Conservation (phyloP, 2,888 invertebrate species). For the Volucella inanis region DNA sequence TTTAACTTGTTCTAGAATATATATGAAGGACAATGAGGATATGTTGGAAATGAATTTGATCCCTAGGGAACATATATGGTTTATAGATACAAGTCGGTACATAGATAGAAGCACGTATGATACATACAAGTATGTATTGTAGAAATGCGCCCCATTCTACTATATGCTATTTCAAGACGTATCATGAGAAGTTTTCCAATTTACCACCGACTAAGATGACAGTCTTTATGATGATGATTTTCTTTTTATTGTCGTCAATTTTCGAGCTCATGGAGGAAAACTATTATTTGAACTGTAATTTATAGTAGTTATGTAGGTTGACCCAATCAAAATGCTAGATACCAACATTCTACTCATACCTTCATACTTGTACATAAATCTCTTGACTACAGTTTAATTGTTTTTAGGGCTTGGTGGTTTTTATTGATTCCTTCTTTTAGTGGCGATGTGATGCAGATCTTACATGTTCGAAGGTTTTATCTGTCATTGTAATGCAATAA, state of each 20-base stretch:
- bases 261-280: slow-evolving; percentile 46
- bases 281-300: slow-evolving; percentile 54
- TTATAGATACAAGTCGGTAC: slow-evolving; percentile 4
- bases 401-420: slow-evolving; percentile 41
- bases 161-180: slow-evolving; percentile 67
- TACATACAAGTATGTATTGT: neutral
- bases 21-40: neutral
- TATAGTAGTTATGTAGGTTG: slow-evolving; percentile 61
- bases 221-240: slow-evolving; percentile 60
- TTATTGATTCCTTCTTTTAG: slow-evolving; percentile 51
- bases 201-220: neutral
- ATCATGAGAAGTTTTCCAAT: slow-evolving; percentile 17
- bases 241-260: slow-evolving; percentile 51
- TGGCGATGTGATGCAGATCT: slow-evolving; percentile 27
- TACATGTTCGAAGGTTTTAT: slow-evolving; percentile 2
- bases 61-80: too few relatives aligned
- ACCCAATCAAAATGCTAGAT: slow-evolving; percentile 63
- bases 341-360: slow-evolving; percentile 3
- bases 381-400: slow-evolving; percentile 60
- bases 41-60: too few relatives aligned
- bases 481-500: slow-evolving; percentile 24
- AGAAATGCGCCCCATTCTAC: slow-evolving; percentile 23
- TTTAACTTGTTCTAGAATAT: too few relatives aligned
- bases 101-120: too few relatives aligned
- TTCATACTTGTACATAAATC: slow-evolving; percentile 46